Evolutionary conservation across 2,888 invertebrate genomes (phyloP).

Genomic region (Halictus quadricinctus): DNA sequence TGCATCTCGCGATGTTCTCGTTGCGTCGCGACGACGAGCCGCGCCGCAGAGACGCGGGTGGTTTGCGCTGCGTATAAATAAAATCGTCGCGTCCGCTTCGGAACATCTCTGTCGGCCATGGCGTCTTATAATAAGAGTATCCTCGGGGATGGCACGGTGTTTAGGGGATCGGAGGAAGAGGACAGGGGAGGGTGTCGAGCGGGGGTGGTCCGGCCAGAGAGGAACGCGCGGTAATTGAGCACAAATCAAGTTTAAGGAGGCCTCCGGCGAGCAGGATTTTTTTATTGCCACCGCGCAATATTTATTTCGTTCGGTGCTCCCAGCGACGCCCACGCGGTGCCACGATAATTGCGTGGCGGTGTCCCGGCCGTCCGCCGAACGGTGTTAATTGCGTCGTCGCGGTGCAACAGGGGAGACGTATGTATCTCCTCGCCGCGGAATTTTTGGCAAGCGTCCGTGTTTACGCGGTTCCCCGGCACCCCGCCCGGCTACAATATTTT

Average conservation of each 20-base stretch:
- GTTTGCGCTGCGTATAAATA: constrained; percentile 78
- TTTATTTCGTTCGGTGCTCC: constrained; percentile 60
- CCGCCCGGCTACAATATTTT: constrained; percentile 49
- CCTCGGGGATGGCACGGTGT: constrained; percentile 41
- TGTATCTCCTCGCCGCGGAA: constrained; percentile 47
- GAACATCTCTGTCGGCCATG: constrained; percentile 41
- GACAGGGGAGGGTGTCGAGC: constrained; percentile 24
- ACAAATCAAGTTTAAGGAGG: constrained; percentile 82
- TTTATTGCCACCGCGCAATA: constrained; percentile 47
- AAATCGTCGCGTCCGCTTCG: constrained; percentile 75
- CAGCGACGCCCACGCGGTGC: constrained; percentile 60
- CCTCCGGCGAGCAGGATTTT: constrained; percentile 43
- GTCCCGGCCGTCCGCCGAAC: constrained; percentile 43
- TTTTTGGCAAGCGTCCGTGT: constrained; percentile 59
- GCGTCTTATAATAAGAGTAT: constrained; percentile 71
- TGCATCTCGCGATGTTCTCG: constrained; percentile 34
- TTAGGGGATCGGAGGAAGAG: constrained; percentile 31
- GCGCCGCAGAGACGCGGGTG: constrained; percentile 73
- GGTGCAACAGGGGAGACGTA: constrained; percentile 37
- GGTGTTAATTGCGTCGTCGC: constrained; percentile 68
- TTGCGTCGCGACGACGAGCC: constrained; percentile 56
- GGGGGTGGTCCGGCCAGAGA: constrained; percentile 37
- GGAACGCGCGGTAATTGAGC: constrained; percentile 80
- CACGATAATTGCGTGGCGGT: constrained; percentile 55
- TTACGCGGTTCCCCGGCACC: constrained; percentile 23